Percentiles rank a stretch among this genome's conserved stretches.
Evolutionary conservation across 2,888 invertebrate species (phyloP).

Genomic region (Coelopa pilipes): DNA sequence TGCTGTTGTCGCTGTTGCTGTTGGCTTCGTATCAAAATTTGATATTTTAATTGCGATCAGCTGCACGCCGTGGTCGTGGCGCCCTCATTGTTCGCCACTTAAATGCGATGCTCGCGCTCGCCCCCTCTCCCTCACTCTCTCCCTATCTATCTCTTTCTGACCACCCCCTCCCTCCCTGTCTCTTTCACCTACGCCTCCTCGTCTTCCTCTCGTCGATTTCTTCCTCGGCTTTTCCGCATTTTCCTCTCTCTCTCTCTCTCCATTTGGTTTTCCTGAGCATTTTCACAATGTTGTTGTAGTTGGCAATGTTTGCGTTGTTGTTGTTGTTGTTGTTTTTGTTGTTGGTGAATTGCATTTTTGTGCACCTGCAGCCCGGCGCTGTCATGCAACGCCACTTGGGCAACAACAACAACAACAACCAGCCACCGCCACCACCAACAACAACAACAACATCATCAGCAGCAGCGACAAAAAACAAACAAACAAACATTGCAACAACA

Average conservation of each 20-base stretch:
- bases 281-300: background rate
- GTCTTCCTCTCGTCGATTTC: too few species aligned
- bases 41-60: constrained; percentile 42
- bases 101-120: constrained; percentile 21
- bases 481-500: background rate
- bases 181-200: too few species aligned
- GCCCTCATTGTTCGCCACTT: constrained; percentile 34
- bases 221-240: too few species aligned
- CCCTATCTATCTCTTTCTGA: background rate
- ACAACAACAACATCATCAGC: background rate
- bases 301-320: background rate
- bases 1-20: constrained; percentile 18
- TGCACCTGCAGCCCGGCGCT: constrained; percentile 29
- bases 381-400: constrained; percentile 23
- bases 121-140: too few species aligned
- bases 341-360: constrained; percentile 27
- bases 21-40: constrained; percentile 42
- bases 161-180: too few species aligned
- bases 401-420: constrained; percentile 19
- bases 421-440: too few species aligned
- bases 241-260: too few species aligned
- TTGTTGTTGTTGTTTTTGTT: constrained; percentile 7
- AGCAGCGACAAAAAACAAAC: too few species aligned
- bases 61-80: constrained; percentile 26
- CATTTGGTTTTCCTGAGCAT: constrained; percentile 18